phyloP scores from a whole-genome alignment of 2,113 vertebrate species.

The Scophthalmus maximus region DNA sequence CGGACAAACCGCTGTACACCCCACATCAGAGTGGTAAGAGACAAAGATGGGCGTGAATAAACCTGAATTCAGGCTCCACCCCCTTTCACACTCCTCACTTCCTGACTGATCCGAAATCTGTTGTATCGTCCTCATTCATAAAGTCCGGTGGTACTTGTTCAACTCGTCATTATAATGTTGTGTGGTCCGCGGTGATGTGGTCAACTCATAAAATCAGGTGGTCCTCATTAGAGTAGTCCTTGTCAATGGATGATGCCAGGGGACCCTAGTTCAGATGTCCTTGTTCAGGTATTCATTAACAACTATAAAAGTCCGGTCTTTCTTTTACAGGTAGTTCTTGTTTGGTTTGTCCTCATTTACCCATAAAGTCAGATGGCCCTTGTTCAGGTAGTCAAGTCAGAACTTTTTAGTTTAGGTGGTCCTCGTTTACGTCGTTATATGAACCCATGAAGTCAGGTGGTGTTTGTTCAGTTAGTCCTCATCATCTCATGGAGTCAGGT shows the following conservation, averaged over 20 bases:
- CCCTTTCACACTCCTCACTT: not conserved
- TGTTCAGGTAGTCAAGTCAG: not conserved
- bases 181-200: too few relatives aligned
- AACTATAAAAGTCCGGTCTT: too few relatives aligned
- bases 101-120: not conserved
- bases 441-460: not conserved
- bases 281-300: not conserved
- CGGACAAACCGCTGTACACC: conserved; percentile 93
- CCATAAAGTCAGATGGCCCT: not conserved
- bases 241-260: too few relatives aligned
- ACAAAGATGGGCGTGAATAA: too few relatives aligned
- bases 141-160: too few relatives aligned
- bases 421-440: not conserved
- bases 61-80: not conserved
- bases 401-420: not conserved
- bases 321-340: not conserved
- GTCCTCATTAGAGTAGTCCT: too few relatives aligned
- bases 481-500: too few relatives aligned
- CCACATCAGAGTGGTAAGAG: conserved; percentile 88
- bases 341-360: not conserved
- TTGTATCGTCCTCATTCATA: too few relatives aligned
- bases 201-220: too few relatives aligned
- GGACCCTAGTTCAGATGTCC: not conserved
- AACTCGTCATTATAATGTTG: too few relatives aligned
- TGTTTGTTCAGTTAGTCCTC: not conserved